Conservation (phyloP, 2,888 invertebrate species). For the Antheraea yamamai region DNA sequence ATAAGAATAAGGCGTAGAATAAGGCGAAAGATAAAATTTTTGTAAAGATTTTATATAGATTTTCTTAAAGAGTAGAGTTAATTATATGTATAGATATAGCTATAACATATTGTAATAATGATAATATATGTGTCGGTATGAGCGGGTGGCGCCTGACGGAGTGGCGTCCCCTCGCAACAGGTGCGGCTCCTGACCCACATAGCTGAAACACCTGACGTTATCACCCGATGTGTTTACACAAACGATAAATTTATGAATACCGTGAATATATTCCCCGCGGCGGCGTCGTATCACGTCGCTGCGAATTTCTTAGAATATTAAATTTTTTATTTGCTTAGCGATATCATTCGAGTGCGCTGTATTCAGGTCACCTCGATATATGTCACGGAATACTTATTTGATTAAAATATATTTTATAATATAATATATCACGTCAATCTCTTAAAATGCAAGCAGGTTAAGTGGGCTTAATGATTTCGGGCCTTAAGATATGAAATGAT, state of each 20-base stretch:
- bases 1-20: too few species aligned
- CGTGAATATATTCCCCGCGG: slow-evolving; percentile 37
- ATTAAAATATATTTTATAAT: slow-evolving; percentile 12
- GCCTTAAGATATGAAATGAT: neutral
- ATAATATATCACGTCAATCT: neutral
- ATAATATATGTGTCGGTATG: slow-evolving; percentile 1
- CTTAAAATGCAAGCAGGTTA: slow-evolving; percentile 10
- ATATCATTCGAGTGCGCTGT: slow-evolving; percentile 10
- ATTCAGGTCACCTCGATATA: neutral
- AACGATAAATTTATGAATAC: slow-evolving; percentile 37
- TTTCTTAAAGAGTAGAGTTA: neutral
- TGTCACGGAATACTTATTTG: slow-evolving; percentile 14
- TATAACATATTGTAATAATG: neutral
- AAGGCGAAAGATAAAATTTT: too few species aligned
- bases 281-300: neutral
- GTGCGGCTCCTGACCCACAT: slow-evolving; percentile 42
- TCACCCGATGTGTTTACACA: slow-evolving; percentile 33
- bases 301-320: slow-evolving; percentile 14
- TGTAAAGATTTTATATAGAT: too few species aligned
- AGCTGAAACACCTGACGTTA: slow-evolving; percentile 40
- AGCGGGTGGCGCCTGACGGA: slow-evolving; percentile 14
- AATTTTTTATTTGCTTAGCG: slow-evolving; percentile 20
- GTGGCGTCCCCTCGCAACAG: slow-evolving; percentile 19
- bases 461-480: neutral
- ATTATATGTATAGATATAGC: neutral